phyloP scores from a whole-genome alignment of 2,797 vertebrate species.

The Halcyon chelicuti region DNA sequence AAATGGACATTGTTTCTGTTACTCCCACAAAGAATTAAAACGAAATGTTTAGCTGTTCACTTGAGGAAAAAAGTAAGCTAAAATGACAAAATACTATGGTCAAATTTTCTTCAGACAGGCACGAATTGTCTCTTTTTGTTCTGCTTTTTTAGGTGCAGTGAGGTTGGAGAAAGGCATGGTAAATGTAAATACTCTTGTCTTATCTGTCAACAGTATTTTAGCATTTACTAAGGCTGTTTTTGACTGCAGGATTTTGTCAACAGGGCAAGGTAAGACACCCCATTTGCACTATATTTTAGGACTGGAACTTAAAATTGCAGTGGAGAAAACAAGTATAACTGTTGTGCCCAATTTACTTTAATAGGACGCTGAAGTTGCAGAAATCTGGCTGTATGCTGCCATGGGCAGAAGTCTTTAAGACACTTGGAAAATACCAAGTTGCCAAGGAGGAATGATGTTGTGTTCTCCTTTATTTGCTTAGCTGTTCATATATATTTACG shows the following conservation, averaged over 20 bases:
- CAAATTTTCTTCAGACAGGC: neutral
- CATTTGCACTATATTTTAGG: conserved; percentile 3
- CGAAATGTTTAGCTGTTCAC: neutral
- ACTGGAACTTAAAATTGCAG: conserved; percentile 34
- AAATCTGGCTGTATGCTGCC: neutral
- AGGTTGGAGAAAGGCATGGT: neutral
- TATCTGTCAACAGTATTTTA: neutral
- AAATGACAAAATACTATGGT: neutral
- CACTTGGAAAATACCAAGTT: neutral
- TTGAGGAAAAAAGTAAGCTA: no score
- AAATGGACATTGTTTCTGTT: neutral
- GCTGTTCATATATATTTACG: neutral
- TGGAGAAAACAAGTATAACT: neutral
- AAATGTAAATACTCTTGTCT: neutral
- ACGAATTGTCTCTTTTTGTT: neutral
- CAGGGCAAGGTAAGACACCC: neutral
- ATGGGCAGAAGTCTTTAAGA: neutral
- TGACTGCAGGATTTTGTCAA: neutral
- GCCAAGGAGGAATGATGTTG: neutral
- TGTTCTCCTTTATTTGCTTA: neutral
- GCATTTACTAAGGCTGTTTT: neutral
- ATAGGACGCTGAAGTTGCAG: neutral
- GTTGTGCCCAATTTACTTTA: conserved; percentile 11
- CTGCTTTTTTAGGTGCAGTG: neutral
- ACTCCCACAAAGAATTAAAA: neutral